A percentile compares a stretch with the other conserved stretches of the same genome.
Conservation (phyloP, 2,797 vertebrate genomes). For the Cheirogaleus major region DNA sequence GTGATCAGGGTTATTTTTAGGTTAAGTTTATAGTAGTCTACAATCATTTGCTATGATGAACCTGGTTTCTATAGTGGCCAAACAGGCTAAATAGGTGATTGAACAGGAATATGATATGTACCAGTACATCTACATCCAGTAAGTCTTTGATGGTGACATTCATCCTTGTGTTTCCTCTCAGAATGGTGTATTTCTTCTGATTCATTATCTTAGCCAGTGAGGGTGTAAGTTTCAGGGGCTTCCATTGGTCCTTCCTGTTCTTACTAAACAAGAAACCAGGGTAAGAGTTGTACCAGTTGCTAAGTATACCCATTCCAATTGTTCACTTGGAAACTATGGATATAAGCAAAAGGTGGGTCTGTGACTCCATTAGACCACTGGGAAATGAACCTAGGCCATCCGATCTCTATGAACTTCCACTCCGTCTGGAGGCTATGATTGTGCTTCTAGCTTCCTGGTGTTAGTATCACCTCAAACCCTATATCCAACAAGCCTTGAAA, state of each 20-base stretch:
- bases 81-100: not conserved
- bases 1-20: not conserved
- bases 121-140: not conserved
- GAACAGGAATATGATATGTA: not conserved
- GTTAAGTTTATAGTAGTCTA: not conserved
- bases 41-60: not conserved
- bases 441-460: not conserved
- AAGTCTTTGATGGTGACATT: not conserved
- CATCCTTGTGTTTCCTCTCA: not conserved
- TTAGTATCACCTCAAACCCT: not conserved
- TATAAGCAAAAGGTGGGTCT: not conserved
- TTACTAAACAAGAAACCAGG: not conserved
- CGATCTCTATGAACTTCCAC: not conserved
- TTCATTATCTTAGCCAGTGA: not conserved
- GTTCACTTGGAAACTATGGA: not conserved
- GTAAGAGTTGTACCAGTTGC: not conserved
- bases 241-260: not conserved
- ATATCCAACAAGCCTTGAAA: not conserved
- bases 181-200: not conserved
- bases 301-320: not conserved
- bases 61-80: not conserved
- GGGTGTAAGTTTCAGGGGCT: not conserved
- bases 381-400: not conserved
- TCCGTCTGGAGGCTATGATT: not conserved
- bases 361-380: not conserved